Evolutionary conservation across 1,140 invertebrate genomes (phyloP), one percentile per base, ranked within the genome.

Genomic region (Leptinotarsa texana): DNA sequence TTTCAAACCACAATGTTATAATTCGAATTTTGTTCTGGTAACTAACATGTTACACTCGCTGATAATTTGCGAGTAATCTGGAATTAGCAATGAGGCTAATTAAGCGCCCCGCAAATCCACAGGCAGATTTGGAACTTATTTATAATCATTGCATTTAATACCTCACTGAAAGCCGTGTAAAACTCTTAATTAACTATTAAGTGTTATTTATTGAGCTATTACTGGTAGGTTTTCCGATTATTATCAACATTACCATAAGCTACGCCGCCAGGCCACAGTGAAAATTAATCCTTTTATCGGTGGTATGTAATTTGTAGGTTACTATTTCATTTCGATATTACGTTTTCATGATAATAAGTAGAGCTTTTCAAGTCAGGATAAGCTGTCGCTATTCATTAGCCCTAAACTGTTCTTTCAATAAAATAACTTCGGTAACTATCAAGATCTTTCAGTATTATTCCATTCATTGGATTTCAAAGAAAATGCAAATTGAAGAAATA

Each of bases 61-160:
- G 15, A 57, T 57, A 57, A 57, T 57, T 15, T 18, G 51, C 51
- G n/a, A 18, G n/a, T 57, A 57, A n/a, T 57, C 51, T 57, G n/a
- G 51, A 57, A 57, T 57, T 57, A 57, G 51, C 51, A 57, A 17
- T 57, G 51, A 18, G 51, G 51, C 51, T 57, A 57, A n/a, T 57
- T 57, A 57, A 57, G 51, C n/a, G 51, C 3, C 51, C 51, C 15
- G 15, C 51, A 57, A 17, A 57, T 57, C 51, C 51, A 57, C 51
- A 57, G 51, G 15, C 51, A 15, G 51, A 57, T 57, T 57, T 57
- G 51, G 51, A 15, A 57, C 51, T 57, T 57, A 57, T 57, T n/a
- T 57, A 57, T 57, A 57, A 57, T n/a, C 51, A 57, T 57, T 57
- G 51, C 51, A 57, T 57, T 57, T 57, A 57, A 57, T 57, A 57